These are phyloP conservation scores for Hartigia nigra DNA, from an alignment of 2,888 invertebrate genomes.

Conservation along the genomic window DNA sequence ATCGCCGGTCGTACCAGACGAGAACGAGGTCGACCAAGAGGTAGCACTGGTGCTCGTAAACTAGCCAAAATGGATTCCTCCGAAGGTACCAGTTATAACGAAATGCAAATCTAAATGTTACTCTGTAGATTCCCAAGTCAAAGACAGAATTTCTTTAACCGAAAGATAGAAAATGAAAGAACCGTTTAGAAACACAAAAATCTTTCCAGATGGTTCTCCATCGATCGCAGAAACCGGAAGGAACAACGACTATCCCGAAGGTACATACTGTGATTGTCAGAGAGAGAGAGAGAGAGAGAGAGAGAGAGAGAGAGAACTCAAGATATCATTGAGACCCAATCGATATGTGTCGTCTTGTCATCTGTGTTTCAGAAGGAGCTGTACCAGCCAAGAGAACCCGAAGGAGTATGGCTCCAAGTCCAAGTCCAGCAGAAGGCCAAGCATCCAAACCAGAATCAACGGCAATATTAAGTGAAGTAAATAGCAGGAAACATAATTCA, in stretches of 20 bases:
- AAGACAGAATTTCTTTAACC: background rate
- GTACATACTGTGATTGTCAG: slow-evolving; percentile 33
- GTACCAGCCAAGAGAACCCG: slow-evolving; percentile 57
- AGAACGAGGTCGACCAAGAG: slow-evolving; percentile 53
- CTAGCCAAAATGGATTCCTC: slow-evolving; percentile 52
- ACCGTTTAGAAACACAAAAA: background rate
- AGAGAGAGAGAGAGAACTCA: slow-evolving; percentile 2
- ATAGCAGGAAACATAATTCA: slow-evolving; percentile 16
- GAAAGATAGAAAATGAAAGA: background rate
- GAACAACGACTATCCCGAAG: slow-evolving; percentile 58
- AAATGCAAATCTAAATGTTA: too few relatives aligned
- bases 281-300: slow-evolving; percentile 1
- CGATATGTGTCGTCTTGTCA: background rate
- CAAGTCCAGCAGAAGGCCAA: slow-evolving; percentile 63
- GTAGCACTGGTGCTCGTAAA: slow-evolving; percentile 49
- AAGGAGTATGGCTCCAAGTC: slow-evolving; percentile 61
- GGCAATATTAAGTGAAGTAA: slow-evolving; percentile 59
- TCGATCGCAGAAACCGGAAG: slow-evolving; percentile 52
- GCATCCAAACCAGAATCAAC: slow-evolving; percentile 66
- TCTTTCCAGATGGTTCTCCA: slow-evolving; percentile 49
- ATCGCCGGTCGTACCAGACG: slow-evolving; percentile 46
- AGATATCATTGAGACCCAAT: background rate
- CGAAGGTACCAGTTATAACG: slow-evolving; percentile 43
- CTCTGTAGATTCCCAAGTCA: background rate
- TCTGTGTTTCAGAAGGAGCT: slow-evolving; percentile 44